phyloP scores from a whole-genome alignment of 2,888 invertebrate genomes.

The Parochlus steinenii region DNA sequence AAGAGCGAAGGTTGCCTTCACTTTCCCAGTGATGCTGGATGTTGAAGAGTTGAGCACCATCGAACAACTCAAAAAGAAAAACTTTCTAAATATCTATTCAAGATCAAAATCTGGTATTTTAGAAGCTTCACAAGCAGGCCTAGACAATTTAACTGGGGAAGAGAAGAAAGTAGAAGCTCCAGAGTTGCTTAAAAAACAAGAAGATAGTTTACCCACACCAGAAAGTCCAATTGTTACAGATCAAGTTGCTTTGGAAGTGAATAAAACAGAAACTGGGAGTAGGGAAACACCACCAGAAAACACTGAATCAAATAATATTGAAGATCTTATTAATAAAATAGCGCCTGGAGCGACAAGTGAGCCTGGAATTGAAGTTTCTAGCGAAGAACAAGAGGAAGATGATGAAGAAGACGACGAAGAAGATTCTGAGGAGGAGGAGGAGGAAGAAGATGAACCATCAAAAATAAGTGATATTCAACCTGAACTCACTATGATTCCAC shows the following conservation, averaged over 20 bases:
- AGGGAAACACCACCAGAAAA: neutral
- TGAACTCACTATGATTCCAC: too few relatives aligned
- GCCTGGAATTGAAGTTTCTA: neutral
- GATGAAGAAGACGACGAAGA: slow-evolving; percentile 6
- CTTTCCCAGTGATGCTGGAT: neutral
- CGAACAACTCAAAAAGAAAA: slow-evolving; percentile 2
- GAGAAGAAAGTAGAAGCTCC: neutral
- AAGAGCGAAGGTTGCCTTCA: neutral
- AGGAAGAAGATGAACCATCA: neutral
- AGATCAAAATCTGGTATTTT: neutral
- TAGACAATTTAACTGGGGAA: neutral
- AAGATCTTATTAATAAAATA: too few relatives aligned
- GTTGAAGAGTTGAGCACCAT: neutral
- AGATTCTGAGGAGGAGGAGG: slow-evolving; percentile 3
- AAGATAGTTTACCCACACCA: neutral
- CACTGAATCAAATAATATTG: neutral
- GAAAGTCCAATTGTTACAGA: neutral
- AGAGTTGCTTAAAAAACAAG: neutral
- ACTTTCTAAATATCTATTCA: slow-evolving; percentile 11
- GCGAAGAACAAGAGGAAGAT: neutral
- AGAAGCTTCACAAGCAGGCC: neutral
- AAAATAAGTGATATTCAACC: too few relatives aligned
- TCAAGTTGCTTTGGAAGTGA: neutral
- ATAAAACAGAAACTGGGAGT: neutral
- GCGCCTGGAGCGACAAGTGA: neutral